Percentiles rank a stretch among this genome's conserved stretches.
These are phyloP conservation scores for Schizaphis graminum DNA, from an alignment of 2,888 invertebrate species.

Conservation along the genomic window DNA sequence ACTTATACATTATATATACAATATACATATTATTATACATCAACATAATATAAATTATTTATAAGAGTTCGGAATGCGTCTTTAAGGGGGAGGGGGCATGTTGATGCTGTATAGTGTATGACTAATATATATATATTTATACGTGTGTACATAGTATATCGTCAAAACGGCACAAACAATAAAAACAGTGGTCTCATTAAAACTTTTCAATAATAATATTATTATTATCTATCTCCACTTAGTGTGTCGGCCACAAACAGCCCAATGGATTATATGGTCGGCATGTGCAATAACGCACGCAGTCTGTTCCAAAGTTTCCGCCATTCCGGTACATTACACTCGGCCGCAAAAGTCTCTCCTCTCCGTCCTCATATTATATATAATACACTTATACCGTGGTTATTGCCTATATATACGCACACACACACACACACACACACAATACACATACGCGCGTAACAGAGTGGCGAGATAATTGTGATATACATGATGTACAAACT, in stretches of 20 bases:
- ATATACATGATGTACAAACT: background rate
- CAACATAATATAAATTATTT: conserved; percentile 60
- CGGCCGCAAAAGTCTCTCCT: conserved; percentile 58
- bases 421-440: background rate
- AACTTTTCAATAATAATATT: conserved; percentile 63
- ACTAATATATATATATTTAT: too few species aligned
- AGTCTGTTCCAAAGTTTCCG: conserved; percentile 65
- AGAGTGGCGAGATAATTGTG: background rate
- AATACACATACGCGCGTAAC: background rate
- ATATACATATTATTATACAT: background rate
- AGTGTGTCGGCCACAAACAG: conserved; percentile 60
- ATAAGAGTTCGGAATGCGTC: conserved; percentile 44
- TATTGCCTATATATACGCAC: conserved; percentile 27
- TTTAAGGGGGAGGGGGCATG: background rate
- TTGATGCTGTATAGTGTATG: background rate
- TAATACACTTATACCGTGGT: conserved; percentile 14
- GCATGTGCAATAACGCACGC: conserved; percentile 62
- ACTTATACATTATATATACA: conserved; percentile 15
- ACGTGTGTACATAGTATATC: background rate
- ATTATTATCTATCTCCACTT: conserved; percentile 61
- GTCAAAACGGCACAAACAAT: conserved; percentile 48
- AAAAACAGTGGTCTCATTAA: conserved; percentile 60
- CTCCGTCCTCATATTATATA: background rate
- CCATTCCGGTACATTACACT: conserved; percentile 64
- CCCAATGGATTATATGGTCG: conserved; percentile 60